Evolutionary conservation across 2,888 invertebrate species (phyloP), one percentile per base, ranked within the genome.

Genomic region (Hoplodrina blanda): DNA sequence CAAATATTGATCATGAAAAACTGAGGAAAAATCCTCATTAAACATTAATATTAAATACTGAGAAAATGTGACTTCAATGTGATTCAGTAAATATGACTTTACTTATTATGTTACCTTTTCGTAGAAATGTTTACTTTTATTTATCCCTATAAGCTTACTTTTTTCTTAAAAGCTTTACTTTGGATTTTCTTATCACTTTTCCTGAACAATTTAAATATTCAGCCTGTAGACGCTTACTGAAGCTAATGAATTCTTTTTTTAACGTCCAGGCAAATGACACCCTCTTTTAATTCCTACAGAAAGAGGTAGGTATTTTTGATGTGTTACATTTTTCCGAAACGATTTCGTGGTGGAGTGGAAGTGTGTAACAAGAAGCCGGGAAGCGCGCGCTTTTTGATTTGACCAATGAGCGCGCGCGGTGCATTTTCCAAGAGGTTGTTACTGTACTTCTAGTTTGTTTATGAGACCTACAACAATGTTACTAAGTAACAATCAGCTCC

Each of bases 1-100:
- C 52, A 37, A 66, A 59, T 44, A 68, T 25, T 49, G 1, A 33
- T 46, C 15, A 33, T 30, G 55, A 19, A 20, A 53, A 53, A 53
- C 20, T 11, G 19, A 63, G 62, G 25, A 37, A 56, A 70, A 53
- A 20, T 55, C 33, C n/a, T 17, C 19, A 37, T 4, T 46, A 19
- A 30, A 64, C 11, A 44, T 19, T 25, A 59, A 53, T 13, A 33
- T 37, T 50, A 15, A 30, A 20, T 60, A 49, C 46, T 61, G 8
- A 65, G 65, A 61, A 56, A n/a, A 25, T 25, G 5, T 11, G 11
- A 25, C 10, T 55, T 25, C 15, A 20, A 19, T 30, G 41, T 44
- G 25, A 33, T 46, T 19, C 44, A 46, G 10, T 17, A 37, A 33
- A 17, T n/a, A 46, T 13, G 33, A 37, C 19, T 25, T 19, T 17